Base-by-base conservation (phyloP, 1,140 invertebrate species). In the Drosophila ogumai region DNA sequence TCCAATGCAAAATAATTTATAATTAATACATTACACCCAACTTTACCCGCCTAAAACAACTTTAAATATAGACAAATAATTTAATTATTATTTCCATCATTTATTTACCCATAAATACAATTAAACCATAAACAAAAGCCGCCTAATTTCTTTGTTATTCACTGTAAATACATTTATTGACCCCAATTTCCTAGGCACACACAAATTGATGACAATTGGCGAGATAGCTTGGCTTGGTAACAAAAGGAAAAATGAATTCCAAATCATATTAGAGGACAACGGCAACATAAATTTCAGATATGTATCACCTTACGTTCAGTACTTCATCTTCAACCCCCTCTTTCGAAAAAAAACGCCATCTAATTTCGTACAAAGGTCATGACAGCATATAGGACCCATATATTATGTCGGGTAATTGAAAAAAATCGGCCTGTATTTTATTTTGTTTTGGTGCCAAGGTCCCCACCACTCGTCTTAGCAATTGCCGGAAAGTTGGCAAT, bases 331-430 rank as follows among this genome's bases (percentile, higher is more conserved):
- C 34, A 17, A 15, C 3, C 31, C 32, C 36, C 10, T 38, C 49
- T n/a, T 36, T 1, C 10, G 34, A 9, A 22, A 13, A 41, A 13
- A 9, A 41, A 44, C 66, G 61, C 64, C 75, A 71, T 86, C 74
- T 54, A 71, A 72, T 69, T 74, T 86, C 66, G 63, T 40, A 43
- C 79, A 79, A 79, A 86, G 82, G 82, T 82, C 82, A 79, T 79
- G 79, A 72, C 75, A 86, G 71, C 75, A 82, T 60, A 75, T 72
- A 87, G 71, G 67, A 61, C 58, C 73, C 65, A 68, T 81, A 86
- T 81, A 80, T 85, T 86, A 75, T 86, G 77, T 59, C 71, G 72
- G 63, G 84, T 86, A 86, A 87, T 85, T 82, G 82, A 86, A 86
- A 85, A 87, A 87, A 77, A 77, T 71, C 79, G 57, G 79, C 59